Conservation (phyloP, 1,140 invertebrate species). For the Nasonia vitripennis region DNA sequence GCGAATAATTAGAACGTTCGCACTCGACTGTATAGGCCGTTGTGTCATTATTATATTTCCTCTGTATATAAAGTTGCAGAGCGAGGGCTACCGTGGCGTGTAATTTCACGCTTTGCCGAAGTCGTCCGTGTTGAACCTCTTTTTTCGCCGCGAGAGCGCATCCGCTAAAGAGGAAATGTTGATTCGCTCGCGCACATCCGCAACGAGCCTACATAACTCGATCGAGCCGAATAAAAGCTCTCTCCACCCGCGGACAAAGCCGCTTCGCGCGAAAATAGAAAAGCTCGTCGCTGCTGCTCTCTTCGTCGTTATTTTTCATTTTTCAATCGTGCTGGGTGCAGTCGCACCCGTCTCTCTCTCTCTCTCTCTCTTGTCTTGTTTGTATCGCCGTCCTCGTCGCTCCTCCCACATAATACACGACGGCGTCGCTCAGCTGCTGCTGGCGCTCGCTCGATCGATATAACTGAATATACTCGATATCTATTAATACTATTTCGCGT, state of each 20-base stretch:
- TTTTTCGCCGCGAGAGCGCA: not conserved
- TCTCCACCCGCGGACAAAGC: not conserved
- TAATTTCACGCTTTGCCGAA: too few relatives aligned
- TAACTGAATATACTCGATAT: conserved; percentile 49
- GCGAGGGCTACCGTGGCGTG: too few relatives aligned
- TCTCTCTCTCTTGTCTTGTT: too few relatives aligned
- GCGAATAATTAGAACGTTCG: not conserved
- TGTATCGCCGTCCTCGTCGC: conserved; percentile 6
- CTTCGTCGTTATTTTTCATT: conserved; percentile 38
- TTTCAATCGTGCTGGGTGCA: not conserved
- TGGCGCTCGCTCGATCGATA: conserved; percentile 38
- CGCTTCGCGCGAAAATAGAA: not conserved
- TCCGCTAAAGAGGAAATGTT: too few relatives aligned
- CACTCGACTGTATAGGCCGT: not conserved
- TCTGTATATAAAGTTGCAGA: too few relatives aligned
- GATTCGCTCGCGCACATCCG: not conserved
- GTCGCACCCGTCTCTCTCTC: not conserved
- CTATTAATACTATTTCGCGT: conserved; percentile 45
- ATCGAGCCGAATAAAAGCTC: not conserved
- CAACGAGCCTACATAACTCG: not conserved
- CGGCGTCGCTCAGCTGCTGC: not conserved
- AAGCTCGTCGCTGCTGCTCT: not conserved
- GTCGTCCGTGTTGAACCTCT: too few relatives aligned
- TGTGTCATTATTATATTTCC: too few relatives aligned
- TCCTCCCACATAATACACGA: conserved; percentile 1